Base-by-base conservation (phyloP, 2,113 vertebrate species). In the Lasiurus cinereus region DNA sequence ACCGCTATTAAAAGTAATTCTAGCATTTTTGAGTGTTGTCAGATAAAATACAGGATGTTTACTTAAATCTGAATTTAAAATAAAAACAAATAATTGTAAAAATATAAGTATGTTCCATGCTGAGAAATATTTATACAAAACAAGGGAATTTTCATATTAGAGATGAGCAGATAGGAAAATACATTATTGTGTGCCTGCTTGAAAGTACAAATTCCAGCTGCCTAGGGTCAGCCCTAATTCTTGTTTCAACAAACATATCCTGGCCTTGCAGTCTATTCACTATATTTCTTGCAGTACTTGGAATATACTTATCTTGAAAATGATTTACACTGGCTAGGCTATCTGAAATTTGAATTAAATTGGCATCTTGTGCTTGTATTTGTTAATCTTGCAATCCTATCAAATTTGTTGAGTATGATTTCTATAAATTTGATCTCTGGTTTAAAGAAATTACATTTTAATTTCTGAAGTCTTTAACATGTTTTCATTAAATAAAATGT, bases 121-220 rank as follows among this genome's bases (percentile, higher is more conserved):
- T 96, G 64, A 88, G 48, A 93, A 76, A 87, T 91, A 84, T 29
- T 72, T 6, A 33, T 50, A 62, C 79, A 90, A 97, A 84, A 97
- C 95, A 33, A 76, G 43, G 13, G 52, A 39, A 91, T 84, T 96
- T 97, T 97, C 90, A 83, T 96, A 76, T 80, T 91, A 90, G 36
- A 96, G 76, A 97, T 95, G 92, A 96, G 93, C 56, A 96, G 36
- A 62, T 78, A 96, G 82, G 77, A 96, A 97, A 96, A 94, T 95
- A 97, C 96, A 89, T 84, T 86, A 96, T 92, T 6, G 0, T 96
- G 86, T 96, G 91, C 97, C 90, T 97, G 76, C 82, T 73, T n/a
- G 82, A 82, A 97, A 29, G 15, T 48, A 83, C 24, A 36, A 19
- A 93, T 69, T 97, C 8, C 69, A 94, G 82, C 46, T 96, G 78